phyloP scores from a whole-genome alignment of 2,888 invertebrate species.

The Phorcus lineatus region DNA sequence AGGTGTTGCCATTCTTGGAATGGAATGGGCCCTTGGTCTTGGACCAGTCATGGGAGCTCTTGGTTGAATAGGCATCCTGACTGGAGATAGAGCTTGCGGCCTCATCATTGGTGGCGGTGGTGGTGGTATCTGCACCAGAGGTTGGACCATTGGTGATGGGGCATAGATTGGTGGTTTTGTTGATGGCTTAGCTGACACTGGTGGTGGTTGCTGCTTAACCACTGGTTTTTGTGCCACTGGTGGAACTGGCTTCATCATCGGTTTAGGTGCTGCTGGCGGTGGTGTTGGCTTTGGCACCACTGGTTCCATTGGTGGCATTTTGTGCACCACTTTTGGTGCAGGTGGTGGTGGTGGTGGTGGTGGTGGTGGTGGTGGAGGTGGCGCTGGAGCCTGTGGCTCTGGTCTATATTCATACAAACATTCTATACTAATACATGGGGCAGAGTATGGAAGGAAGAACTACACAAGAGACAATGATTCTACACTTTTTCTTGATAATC shows the following conservation, averaged over 20 bases:
- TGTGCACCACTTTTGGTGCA: not conserved
- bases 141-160: constrained; percentile 13
- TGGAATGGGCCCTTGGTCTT: not conserved
- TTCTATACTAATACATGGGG: no score
- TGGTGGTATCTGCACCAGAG: constrained; percentile 34
- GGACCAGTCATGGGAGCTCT: constrained; percentile 28
- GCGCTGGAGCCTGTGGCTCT: not conserved
- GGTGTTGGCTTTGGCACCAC: constrained; percentile 33
- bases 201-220: constrained; percentile 29
- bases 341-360: constrained; percentile 15
- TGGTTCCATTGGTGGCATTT: constrained; percentile 12
- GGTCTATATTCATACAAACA: not conserved
- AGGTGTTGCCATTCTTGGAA: constrained; percentile 15
- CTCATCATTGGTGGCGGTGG: constrained; percentile 42
- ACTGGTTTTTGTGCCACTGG: constrained; percentile 31
- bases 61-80: not conserved
- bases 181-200: constrained; percentile 31
- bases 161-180: constrained; percentile 19
- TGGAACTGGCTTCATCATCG: constrained; percentile 11
- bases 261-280: constrained; percentile 10
- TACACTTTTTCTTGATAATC: no score
- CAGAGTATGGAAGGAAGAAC: no score
- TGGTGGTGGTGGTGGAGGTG: not conserved
- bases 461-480: no score
- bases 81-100: constrained; percentile 30